phyloP scores from a whole-genome alignment of 2,113 vertebrate species.

The Drymodes brunneopygia region DNA sequence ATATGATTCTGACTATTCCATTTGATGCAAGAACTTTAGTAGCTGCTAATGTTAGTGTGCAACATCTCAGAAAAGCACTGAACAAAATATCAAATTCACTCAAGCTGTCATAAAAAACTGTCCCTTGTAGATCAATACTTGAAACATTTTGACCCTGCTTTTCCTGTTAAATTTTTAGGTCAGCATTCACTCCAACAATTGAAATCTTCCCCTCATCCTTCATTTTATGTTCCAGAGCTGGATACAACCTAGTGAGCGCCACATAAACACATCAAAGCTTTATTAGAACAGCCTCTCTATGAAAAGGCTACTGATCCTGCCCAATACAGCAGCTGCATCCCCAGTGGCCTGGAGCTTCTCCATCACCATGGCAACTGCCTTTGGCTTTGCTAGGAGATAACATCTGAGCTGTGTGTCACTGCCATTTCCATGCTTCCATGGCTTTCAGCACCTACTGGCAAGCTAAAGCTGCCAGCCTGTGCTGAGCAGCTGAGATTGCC shows the following conservation, averaged over 20 bases:
- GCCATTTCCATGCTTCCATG: neutral
- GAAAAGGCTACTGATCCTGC: neutral
- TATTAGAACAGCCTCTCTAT: neutral
- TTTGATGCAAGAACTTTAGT: neutral
- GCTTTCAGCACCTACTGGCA: neutral
- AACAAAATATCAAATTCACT: neutral
- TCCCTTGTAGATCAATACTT: neutral
- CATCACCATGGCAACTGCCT: slow-evolving; percentile 21
- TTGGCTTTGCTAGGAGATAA: neutral
- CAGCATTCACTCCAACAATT: neutral
- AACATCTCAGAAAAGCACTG: neutral
- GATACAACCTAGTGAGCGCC: neutral
- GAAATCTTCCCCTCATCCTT: neutral
- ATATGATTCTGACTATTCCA: neutral
- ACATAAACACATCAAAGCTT: neutral
- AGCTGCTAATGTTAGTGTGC: fast-evolving
- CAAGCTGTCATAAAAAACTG: neutral
- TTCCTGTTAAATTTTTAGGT: neutral
- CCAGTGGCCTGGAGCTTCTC: neutral
- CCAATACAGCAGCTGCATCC: slow-evolving; percentile 23
- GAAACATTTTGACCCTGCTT: neutral
- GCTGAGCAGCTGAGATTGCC: neutral
- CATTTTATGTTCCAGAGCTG: neutral
- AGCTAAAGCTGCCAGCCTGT: neutral
- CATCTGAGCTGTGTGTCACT: neutral